These are phyloP conservation scores for Malaclemys terrapin DNA, from an alignment of 2,113 vertebrate species.

Conservation along the genomic window DNA sequence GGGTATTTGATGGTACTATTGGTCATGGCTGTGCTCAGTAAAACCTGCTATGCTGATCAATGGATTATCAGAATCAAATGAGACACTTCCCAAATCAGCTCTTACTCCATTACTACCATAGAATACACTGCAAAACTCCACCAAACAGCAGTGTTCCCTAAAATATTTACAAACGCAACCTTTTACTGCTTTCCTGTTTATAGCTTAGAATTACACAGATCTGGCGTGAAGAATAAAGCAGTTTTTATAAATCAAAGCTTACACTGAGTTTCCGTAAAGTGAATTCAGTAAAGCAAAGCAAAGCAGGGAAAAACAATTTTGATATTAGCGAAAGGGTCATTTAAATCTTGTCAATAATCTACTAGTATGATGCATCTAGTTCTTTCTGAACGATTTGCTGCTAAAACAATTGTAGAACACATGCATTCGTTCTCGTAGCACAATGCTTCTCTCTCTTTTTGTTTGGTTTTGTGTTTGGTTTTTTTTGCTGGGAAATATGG, in stretches of 20 bases:
- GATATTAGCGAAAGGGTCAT: background rate
- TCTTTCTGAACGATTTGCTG: background rate
- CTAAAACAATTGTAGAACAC: background rate
- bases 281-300: slow-evolving; percentile 19
- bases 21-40: slow-evolving; percentile 41
- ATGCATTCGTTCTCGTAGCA: background rate
- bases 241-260: slow-evolving; percentile 4
- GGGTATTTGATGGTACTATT: slow-evolving; percentile 49
- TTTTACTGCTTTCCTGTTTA: slow-evolving; percentile 73
- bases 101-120: slow-evolving; percentile 20
- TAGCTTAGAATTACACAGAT: slow-evolving; percentile 65
- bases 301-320: background rate
- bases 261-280: background rate
- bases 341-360: background rate
- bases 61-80: slow-evolving; percentile 63
- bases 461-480: background rate
- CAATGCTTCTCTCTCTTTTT: background rate
- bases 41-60: slow-evolving; percentile 58
- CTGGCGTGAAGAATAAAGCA: slow-evolving; percentile 36
- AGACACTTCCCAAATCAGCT: slow-evolving; percentile 56
- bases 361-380: background rate
- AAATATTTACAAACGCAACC: slow-evolving; percentile 59
- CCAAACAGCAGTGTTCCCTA: slow-evolving; percentile 22
- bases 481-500: background rate
- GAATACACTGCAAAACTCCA: slow-evolving; percentile 16